Conservation (phyloP, 2,797 vertebrate genomes). For the Serranus cabrilla region DNA sequence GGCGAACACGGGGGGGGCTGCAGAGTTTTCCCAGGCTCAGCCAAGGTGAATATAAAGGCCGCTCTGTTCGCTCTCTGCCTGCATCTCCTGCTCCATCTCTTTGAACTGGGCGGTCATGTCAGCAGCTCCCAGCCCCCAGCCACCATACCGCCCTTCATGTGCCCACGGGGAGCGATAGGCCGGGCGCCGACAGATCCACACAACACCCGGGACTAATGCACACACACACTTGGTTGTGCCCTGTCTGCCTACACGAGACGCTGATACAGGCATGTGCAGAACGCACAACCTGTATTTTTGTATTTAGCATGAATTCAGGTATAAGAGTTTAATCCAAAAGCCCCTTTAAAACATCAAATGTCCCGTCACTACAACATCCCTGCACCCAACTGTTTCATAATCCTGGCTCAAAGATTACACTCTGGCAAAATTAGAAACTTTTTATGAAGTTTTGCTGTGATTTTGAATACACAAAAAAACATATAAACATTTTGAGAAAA, state of each 20-base stretch:
- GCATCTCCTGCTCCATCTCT: constrained; percentile 79
- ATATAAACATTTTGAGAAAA: neutral
- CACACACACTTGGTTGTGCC: neutral
- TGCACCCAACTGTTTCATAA: neutral
- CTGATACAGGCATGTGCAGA: constrained; percentile 40
- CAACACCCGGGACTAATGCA: constrained; percentile 47
- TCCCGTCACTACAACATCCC: neutral
- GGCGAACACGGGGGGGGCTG: constrained; percentile 24
- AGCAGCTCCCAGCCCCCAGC: constrained; percentile 73
- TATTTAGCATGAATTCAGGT: constrained; percentile 17
- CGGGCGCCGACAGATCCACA: constrained; percentile 75
- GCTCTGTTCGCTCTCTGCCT: constrained; percentile 75
- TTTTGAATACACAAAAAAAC: constrained; percentile 2
- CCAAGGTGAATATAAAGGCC: constrained; percentile 74
- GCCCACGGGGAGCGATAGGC: constrained; percentile 77
- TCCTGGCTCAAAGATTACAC: neutral
- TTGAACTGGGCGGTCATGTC: constrained; percentile 81
- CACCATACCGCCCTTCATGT: constrained; percentile 77
- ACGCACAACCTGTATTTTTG: constrained; percentile 28
- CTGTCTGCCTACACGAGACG: constrained; percentile 31
- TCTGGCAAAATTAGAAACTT: constrained; percentile 1
- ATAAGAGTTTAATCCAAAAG: constrained; percentile 12
- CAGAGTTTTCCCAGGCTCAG: constrained; percentile 78
- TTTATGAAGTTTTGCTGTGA: neutral
- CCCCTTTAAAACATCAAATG: constrained; percentile 13